These are phyloP conservation scores for Tortricodes alternella DNA, from an alignment of 2,888 invertebrate genomes.

Conservation along the genomic window DNA sequence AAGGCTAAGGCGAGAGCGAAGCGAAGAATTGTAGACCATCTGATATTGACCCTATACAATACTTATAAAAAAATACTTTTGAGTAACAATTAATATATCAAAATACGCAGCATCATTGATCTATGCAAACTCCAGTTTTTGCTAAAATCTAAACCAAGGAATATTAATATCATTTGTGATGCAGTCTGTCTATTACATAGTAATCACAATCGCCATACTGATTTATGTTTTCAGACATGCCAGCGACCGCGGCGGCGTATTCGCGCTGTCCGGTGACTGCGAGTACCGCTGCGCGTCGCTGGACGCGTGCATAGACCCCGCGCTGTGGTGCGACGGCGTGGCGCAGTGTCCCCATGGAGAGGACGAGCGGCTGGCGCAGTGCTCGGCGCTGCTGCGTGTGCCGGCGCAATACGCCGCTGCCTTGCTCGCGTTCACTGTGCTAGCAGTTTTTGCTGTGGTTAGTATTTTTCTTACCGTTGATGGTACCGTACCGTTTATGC, in stretches of 20 bases:
- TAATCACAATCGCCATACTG: background rate
- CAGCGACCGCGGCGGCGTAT: constrained; percentile 77
- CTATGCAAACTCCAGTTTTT: too few species aligned
- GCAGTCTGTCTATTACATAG: too few species aligned
- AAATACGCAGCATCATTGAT: too few species aligned
- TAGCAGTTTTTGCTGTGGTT: constrained; percentile 79
- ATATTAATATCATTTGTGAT: too few species aligned
- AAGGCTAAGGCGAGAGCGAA: too few species aligned
- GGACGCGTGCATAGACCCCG: constrained; percentile 90
- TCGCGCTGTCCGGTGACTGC: constrained; percentile 87
- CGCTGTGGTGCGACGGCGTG: constrained; percentile 91
- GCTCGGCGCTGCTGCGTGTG: constrained; percentile 89
- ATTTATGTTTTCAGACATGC: constrained; percentile 69
- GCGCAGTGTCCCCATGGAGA: constrained; percentile 91
- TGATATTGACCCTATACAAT: too few species aligned
- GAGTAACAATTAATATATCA: too few species aligned
- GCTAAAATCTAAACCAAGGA: too few species aligned
- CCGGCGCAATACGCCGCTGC: constrained; percentile 88
- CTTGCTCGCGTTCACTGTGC: constrained; percentile 75
- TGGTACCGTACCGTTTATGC: too few species aligned
- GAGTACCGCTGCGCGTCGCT: constrained; percentile 89
- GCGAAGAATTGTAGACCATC: too few species aligned
- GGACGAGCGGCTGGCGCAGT: constrained; percentile 91
- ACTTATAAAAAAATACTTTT: too few species aligned
- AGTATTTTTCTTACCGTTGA: too few species aligned